phyloP scores from a whole-genome alignment of 2,113 vertebrate genomes.

The Sinocyclocheilus maitianheensis region DNA sequence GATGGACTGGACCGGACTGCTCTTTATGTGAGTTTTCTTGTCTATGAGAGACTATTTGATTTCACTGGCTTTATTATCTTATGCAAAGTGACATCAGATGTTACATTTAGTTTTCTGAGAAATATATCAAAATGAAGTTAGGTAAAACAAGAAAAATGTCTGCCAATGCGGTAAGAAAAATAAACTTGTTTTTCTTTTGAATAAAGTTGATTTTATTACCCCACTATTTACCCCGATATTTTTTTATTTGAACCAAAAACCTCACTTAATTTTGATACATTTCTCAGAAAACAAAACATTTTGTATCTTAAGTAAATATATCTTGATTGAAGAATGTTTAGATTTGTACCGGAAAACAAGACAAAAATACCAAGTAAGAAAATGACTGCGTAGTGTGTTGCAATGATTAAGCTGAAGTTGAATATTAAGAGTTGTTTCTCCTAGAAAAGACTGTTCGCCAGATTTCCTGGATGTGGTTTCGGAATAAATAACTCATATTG shows the following conservation, averaged over 20 bases:
- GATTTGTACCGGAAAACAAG: not conserved
- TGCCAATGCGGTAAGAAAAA: too few species aligned
- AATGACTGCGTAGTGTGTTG: not conserved
- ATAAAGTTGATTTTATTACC: not conserved
- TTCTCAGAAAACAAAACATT: not conserved
- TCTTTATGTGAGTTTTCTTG: conserved; percentile 76
- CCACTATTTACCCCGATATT: not conserved
- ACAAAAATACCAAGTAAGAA: not conserved
- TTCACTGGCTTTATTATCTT: not conserved
- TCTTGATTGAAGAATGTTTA: not conserved
- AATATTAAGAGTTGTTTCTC: not conserved
- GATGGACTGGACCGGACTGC: conserved; percentile 82
- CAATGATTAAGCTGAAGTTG: not conserved
- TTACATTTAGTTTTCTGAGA: not conserved
- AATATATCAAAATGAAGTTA: not conserved
- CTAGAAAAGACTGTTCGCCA: not conserved
- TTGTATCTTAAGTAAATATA: not conserved
- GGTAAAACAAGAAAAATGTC: too few species aligned
- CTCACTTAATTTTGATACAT: not conserved
- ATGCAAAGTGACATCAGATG: not conserved
- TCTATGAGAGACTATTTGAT: not conserved
- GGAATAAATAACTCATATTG: not conserved
- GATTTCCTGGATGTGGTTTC: conserved; percentile 4
- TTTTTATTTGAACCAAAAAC: not conserved
- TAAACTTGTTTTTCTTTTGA: not conserved